Conservation (phyloP, 1,140 invertebrate species). For the Temnothorax curvispinosus region DNA sequence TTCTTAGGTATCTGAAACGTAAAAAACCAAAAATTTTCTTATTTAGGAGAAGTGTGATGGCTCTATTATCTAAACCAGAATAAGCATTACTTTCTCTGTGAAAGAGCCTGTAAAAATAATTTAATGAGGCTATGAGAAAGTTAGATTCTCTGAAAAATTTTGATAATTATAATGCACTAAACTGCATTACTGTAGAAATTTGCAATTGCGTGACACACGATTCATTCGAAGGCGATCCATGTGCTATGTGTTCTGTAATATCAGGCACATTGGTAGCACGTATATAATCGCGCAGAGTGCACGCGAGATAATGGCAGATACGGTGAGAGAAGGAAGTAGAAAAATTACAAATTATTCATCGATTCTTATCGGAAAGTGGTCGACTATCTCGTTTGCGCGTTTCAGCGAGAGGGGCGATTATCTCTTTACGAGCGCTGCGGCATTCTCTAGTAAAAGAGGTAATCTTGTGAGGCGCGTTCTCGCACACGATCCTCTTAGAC, state of each 20-base stretch:
- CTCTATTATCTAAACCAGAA: too few species aligned
- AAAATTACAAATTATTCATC: conserved; percentile 49
- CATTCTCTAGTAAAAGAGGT: background rate
- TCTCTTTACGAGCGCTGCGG: conserved; percentile 28
- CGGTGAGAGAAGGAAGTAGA: background rate
- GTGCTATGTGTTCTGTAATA: background rate
- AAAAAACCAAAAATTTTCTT: too few species aligned
- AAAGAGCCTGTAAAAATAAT: background rate
- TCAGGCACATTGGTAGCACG: background rate
- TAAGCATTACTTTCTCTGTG: background rate
- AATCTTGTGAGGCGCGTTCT: background rate
- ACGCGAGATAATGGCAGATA: conserved; percentile 21
- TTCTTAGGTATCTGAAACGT: too few species aligned
- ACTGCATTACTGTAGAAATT: background rate
- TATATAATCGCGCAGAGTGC: background rate
- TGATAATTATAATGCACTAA: background rate
- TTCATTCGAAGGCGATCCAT: background rate
- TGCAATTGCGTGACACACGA: background rate
- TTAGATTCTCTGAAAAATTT: background rate
- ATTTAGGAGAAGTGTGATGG: too few species aligned
- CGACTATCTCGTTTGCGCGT: background rate
- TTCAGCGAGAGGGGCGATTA: conserved; percentile 5
- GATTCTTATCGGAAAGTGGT: conserved; percentile 48
- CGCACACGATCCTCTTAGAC: background rate
- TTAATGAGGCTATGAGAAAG: background rate